Percentiles rank a stretch among this genome's conserved stretches.
phyloP scores from a whole-genome alignment of 2,888 invertebrate species.

The Cantharis lateralis region DNA sequence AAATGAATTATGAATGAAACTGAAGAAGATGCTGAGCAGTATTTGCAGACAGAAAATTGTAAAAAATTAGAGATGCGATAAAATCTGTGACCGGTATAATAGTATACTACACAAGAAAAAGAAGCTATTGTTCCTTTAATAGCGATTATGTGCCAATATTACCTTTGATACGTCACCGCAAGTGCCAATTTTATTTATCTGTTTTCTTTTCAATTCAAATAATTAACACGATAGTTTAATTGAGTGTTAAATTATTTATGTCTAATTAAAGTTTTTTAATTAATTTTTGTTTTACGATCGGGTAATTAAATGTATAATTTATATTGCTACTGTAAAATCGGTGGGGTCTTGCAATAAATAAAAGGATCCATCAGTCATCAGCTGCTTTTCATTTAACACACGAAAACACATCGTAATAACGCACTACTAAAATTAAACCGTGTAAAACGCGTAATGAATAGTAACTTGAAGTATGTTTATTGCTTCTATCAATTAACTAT shows the following conservation, averaged over 20 bases:
- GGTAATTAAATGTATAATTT: neutral
- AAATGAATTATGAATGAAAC: too few species aligned
- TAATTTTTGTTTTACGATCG: neutral
- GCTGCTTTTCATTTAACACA: constrained; percentile 38
- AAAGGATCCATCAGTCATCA: constrained; percentile 33
- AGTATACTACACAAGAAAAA: neutral
- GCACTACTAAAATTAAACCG: constrained; percentile 37
- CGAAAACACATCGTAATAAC: constrained; percentile 35
- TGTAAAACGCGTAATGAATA: constrained; percentile 41
- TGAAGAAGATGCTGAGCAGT: too few species aligned
- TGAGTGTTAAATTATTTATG: neutral
- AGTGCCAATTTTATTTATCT: neutral
- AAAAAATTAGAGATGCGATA: too few species aligned
- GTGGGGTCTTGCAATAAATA: neutral
- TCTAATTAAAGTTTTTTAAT: neutral
- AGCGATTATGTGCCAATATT: neutral
- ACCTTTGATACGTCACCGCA: neutral
- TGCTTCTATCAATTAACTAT: constrained; percentile 39
- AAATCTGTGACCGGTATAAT: too few species aligned
- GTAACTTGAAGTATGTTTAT: constrained; percentile 33
- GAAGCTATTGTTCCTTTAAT: neutral
- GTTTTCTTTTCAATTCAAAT: neutral
- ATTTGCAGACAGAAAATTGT: too few species aligned
- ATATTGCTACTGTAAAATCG: neutral
- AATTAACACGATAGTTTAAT: neutral